Evolutionary conservation across 2,113 vertebrate species (phyloP).

Genomic region (Cyprinodon variegatus): DNA sequence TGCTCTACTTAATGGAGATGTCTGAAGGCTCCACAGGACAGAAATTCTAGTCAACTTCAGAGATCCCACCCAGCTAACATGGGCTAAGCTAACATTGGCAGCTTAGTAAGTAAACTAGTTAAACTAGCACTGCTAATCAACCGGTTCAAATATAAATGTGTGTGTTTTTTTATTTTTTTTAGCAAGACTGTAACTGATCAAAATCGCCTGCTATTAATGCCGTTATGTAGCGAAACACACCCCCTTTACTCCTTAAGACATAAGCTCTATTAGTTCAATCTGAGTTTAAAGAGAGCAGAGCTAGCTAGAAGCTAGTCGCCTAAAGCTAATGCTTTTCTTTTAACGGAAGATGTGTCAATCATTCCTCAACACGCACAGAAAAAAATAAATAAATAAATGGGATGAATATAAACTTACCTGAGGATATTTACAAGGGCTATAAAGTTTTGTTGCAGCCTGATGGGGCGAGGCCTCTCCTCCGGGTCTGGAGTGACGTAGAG

Average conservation of each 20-base stretch:
- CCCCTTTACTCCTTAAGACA: not conserved
- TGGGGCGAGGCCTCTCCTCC: conserved; percentile 45
- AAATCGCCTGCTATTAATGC: not conserved
- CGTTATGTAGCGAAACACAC: not conserved
- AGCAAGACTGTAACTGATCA: not conserved
- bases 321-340: not conserved
- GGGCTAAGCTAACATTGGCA: not conserved
- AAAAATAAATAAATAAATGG: not conserved
- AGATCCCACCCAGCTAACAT: not conserved
- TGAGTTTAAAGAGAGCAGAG: not conserved
- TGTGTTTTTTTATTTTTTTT: too few species aligned
- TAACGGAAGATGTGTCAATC: not conserved
- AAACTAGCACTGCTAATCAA: not conserved
- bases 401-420: conserved; percentile 38
- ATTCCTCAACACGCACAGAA: not conserved
- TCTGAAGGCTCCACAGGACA: not conserved
- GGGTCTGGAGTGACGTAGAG: conserved; percentile 16
- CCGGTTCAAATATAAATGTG: not conserved
- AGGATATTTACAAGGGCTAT: not conserved
- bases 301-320: not conserved
- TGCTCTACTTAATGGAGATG: not conserved
- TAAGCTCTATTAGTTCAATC: not conserved
- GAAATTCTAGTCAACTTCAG: not conserved
- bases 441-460: conserved; percentile 16
- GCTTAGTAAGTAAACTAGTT: conserved; percentile 23